Percentiles rank a stretch among this genome's conserved stretches.
Conservation (phyloP, 1,140 invertebrate species). For the Drosophila tani region DNA sequence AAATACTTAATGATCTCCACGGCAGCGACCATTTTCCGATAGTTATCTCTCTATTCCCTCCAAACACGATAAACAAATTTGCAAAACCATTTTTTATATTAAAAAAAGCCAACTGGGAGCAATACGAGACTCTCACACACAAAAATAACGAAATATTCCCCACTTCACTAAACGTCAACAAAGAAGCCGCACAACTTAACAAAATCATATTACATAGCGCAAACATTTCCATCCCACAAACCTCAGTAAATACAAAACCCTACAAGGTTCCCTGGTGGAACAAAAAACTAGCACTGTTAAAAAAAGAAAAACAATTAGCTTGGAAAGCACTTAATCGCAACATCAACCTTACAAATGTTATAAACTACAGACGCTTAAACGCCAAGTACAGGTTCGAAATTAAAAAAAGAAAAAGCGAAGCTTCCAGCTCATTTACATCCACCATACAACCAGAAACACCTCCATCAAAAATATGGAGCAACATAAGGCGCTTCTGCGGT, state of each 20-base stretch:
- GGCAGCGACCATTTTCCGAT: constrained; percentile 5
- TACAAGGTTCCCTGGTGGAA: constrained; percentile 6
- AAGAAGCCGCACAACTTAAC: neutral
- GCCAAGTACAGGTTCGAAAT: constrained; percentile 10
- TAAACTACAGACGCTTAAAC: constrained; percentile 9
- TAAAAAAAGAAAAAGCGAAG: constrained; percentile 2
- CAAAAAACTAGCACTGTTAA: neutral
- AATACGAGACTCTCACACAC: neutral
- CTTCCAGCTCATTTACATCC: constrained; percentile 1
- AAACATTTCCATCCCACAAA: neutral
- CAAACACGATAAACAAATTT: constrained; percentile 1
- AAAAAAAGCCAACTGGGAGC: constrained; percentile 19
- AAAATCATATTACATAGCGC: too few species aligned
- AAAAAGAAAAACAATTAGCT: constrained; percentile 12
- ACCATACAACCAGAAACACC: constrained; percentile 1
- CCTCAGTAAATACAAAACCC: constrained; percentile 2
- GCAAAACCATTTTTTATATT: constrained; percentile 11
- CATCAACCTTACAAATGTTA: constrained; percentile 6
- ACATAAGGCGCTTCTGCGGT: constrained; percentile 8
- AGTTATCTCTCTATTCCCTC: constrained; percentile 7
- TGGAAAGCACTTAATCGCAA: neutral
- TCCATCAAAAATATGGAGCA: neutral
- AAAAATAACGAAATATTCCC: constrained; percentile 7
- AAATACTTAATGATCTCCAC: constrained; percentile 26
- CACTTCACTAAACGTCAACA: constrained; percentile 3